Conservation (phyloP, 2,797 vertebrate species). For the Amazona ochrocephala region DNA sequence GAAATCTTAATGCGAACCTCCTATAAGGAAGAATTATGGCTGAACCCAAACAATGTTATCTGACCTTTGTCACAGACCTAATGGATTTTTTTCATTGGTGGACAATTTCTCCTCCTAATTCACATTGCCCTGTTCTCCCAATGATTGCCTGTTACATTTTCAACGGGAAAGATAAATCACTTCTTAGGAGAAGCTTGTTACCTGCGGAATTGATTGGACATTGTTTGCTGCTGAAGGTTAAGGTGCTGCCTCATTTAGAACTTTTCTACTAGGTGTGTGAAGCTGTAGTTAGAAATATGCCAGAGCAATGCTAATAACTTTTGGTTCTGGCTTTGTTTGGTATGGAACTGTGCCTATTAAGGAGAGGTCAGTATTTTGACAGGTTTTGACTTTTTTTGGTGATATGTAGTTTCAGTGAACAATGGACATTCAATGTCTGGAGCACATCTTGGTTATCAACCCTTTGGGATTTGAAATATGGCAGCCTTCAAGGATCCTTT, state of each 20-base stretch:
- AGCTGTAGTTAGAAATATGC: neutral
- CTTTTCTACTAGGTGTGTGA: neutral
- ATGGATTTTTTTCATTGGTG: constrained; percentile 55
- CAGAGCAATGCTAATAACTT: neutral
- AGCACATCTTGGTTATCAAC: neutral
- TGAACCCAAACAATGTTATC: constrained; percentile 60
- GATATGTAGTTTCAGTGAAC: neutral
- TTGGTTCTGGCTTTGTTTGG: neutral
- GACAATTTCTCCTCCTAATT: constrained; percentile 55
- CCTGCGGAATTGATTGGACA: constrained; percentile 53
- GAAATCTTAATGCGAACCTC: constrained; percentile 38
- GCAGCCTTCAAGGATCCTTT: neutral
- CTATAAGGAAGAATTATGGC: constrained; percentile 34
- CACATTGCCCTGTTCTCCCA: constrained; percentile 25
- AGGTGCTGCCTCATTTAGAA: constrained; percentile 30
- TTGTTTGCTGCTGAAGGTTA: constrained; percentile 40
- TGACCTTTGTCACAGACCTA: constrained; percentile 60
- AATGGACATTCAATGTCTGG: neutral
- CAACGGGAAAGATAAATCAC: constrained; percentile 52
- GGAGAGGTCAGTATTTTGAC: neutral
- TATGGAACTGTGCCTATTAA: neutral
- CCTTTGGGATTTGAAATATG: neutral
- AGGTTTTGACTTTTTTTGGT: neutral
- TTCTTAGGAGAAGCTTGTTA: constrained; percentile 37
- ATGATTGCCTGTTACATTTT: constrained; percentile 45